Base-by-base conservation (phyloP, 2,797 vertebrate species). In the Phyllotis vaccarum region DNA sequence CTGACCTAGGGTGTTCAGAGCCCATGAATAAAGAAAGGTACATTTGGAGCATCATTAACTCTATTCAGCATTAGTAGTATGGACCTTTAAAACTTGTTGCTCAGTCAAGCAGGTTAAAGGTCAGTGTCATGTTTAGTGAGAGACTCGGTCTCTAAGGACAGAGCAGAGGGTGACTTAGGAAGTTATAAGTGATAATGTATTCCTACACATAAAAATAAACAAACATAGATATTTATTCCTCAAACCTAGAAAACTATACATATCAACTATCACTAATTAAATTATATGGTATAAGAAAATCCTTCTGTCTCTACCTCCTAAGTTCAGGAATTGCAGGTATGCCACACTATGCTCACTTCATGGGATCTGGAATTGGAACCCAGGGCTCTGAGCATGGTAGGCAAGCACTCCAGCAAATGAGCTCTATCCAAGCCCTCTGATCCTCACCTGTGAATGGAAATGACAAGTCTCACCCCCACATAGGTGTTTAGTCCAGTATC, bases 171-270 rank as follows among this genome's bases (percentile, higher is more conserved):
- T 37, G 17, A n/a, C 16, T 68, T 31, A 68, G 8, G 31, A 68
- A n/a, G 16, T 8, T 17, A 68, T n/a, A n/a, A n/a, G n/a, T n/a
- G n/a, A n/a, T n/a, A n/a, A n/a, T n/a, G n/a, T 3, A n/a, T 68
- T n/a, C 34, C 34, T n/a, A 3, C 0, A 68, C 66, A 68, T 17
- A 16, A 68, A 19, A 68, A n/a, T 19, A 19, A n/a, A 68, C 0
- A n/a, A 68, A 68, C 16, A n/a, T 0, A 0, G 6, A 8, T n/a
- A 19, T 68, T 68, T 1, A n/a, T 2, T 68, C 2, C 6, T 9
- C 17, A 68, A 68, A 68, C 34, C 34, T 3, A 17, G 34, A n/a
- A 68, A 68, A 68, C 31, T 68, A n/a, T 34, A 68, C n/a, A 9
- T n/a, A 68, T 68, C 34, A 68, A 1, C 14, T n/a, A n/a, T 1